These are phyloP conservation scores for Callyntrura guangdongensis DNA, from an alignment of 2,888 invertebrate genomes.

Conservation along the genomic window DNA sequence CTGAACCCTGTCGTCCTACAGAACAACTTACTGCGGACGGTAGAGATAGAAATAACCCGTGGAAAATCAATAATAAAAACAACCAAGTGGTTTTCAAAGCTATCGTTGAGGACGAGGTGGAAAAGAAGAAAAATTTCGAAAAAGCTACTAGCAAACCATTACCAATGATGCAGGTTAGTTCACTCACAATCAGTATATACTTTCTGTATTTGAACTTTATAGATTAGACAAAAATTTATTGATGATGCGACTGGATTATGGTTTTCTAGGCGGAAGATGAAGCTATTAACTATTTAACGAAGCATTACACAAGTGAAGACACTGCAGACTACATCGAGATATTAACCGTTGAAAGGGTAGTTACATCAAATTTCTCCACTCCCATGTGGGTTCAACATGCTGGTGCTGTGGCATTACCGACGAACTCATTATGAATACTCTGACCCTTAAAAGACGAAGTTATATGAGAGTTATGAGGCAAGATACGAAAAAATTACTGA, in stretches of 20 bases:
- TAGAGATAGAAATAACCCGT: conserved; percentile 80
- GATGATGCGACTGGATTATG: conserved; percentile 15
- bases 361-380: conserved; percentile 69
- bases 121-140: conserved; percentile 90
- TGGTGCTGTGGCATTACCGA: conserved; percentile 39
- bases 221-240: too few relatives aligned
- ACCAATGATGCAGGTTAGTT: conserved; percentile 90
- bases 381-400: conserved; percentile 80
- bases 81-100: conserved; percentile 86
- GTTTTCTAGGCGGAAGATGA: conserved; percentile 91
- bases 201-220: too few relatives aligned
- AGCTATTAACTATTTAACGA: conserved; percentile 92
- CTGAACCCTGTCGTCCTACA: not conserved
- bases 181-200: too few relatives aligned
- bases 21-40: conserved; percentile 56
- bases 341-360: conserved; percentile 75
- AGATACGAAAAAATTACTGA: not conserved
- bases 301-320: conserved; percentile 91
- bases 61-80: conserved; percentile 65
- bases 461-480: too few relatives aligned
- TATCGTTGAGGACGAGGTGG: conserved; percentile 91
- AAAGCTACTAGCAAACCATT: conserved; percentile 92
- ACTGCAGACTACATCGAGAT: conserved; percentile 88
- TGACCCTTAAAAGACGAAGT: not conserved
- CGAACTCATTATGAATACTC: not conserved